Evolutionary conservation across 2,113 vertebrate species (phyloP).

Genomic region (Alligator sinensis): DNA sequence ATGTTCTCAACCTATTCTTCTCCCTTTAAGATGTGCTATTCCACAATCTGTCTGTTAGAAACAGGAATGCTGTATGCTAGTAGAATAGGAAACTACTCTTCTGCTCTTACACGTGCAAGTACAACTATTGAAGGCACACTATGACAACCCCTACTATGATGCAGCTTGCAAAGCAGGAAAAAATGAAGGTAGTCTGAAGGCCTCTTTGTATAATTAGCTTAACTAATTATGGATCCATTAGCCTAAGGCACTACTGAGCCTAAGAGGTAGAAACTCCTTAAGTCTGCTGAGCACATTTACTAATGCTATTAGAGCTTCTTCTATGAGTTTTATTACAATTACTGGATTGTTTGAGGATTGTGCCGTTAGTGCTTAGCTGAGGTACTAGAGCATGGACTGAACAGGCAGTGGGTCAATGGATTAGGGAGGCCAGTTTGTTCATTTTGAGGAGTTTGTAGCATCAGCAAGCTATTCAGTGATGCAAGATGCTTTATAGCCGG

Average conservation of each 20-base stretch:
- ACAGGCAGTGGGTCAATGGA: not conserved
- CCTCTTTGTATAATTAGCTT: constrained; percentile 23
- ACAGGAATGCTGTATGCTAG: constrained; percentile 21
- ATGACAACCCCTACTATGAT: not conserved
- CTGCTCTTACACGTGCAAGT: constrained; percentile 20
- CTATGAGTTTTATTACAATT: not conserved
- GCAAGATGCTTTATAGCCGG: not conserved
- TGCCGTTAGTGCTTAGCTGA: not conserved
- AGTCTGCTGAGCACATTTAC: not conserved
- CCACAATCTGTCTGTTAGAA: not conserved
- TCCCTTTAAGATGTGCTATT: constrained; percentile 23
- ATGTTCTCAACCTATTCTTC: not conserved
- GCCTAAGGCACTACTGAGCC: not conserved
- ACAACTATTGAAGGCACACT: constrained; percentile 22
- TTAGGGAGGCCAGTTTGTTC: not conserved
- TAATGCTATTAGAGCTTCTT: not conserved
- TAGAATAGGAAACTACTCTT: not conserved
- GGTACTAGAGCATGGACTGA: not conserved
- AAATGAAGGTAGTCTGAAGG: constrained; percentile 11
- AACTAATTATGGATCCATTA: not conserved
- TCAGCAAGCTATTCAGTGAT: not conserved
- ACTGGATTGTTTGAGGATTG: not conserved
- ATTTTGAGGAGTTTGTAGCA: not conserved
- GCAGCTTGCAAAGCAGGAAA: constrained; percentile 5
- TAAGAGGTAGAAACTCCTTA: not conserved